phyloP scores from a whole-genome alignment of 2,113 vertebrate genomes.

The Stercorarius parasiticus region DNA sequence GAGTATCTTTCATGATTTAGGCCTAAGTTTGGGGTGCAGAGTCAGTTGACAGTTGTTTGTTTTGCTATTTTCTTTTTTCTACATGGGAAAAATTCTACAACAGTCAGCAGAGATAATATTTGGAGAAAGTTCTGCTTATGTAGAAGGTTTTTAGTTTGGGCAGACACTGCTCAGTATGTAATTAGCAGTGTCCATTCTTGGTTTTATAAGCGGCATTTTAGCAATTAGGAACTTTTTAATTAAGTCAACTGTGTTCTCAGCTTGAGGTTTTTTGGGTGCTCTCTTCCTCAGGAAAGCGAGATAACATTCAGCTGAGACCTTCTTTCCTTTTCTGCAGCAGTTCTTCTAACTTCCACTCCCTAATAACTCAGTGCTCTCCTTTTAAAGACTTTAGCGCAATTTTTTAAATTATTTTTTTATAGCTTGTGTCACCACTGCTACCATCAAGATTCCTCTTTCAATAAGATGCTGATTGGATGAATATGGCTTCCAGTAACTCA shows the following conservation, averaged over 20 bases:
- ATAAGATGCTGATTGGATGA: conserved; percentile 73
- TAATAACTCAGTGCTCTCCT: background rate
- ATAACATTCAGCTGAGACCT: background rate
- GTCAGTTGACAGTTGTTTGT: background rate
- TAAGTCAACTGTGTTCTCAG: conserved; percentile 36
- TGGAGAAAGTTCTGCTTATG: background rate
- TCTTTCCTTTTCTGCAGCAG: background rate
- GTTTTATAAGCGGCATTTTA: conserved; percentile 16
- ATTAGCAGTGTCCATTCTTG: conserved; percentile 41
- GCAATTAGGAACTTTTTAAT: conserved; percentile 44
- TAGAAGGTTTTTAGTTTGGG: background rate
- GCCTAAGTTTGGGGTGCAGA: background rate
- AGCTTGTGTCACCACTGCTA: conserved; percentile 38
- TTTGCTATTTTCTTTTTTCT: background rate
- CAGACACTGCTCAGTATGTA: background rate
- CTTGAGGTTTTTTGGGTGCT: conserved; percentile 25
- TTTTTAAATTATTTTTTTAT: conserved; percentile 13
- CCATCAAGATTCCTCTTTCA: conserved; percentile 54
- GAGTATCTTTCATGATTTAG: background rate
- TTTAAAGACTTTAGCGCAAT: background rate
- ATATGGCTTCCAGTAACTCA: conserved; percentile 79
- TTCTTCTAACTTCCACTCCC: background rate
- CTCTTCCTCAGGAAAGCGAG: conserved; percentile 1
- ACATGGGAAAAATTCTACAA: background rate
- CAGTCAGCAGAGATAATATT: background rate